These are phyloP conservation scores for Zingel zingel DNA, from an alignment of 2,113 vertebrate genomes.

Conservation along the genomic window DNA sequence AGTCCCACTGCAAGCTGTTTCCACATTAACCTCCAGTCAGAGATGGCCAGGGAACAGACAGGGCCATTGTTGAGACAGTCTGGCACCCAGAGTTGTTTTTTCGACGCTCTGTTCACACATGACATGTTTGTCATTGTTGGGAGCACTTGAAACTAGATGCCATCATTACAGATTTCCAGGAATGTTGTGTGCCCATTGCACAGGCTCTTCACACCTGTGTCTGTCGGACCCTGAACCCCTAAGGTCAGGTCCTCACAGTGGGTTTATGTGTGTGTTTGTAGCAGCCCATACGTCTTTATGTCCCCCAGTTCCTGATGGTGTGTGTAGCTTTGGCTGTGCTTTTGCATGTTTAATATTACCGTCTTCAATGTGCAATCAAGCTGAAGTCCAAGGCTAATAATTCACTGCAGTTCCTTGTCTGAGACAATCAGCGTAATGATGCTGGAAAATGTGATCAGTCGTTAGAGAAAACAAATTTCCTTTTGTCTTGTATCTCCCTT, in stretches of 20 bases:
- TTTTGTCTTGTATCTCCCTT: slow-evolving; percentile 6
- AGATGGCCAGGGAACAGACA: slow-evolving; percentile 50
- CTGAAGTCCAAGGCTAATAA: slow-evolving; percentile 2
- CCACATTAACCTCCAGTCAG: slow-evolving; percentile 37
- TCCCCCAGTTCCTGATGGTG: background rate
- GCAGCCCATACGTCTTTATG: background rate
- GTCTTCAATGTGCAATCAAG: background rate
- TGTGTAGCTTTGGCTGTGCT: background rate
- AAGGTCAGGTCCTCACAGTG: slow-evolving; percentile 10
- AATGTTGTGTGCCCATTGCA: slow-evolving; percentile 2
- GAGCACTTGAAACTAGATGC: slow-evolving; percentile 34
- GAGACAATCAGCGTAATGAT: slow-evolving; percentile 1
- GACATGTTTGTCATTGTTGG: slow-evolving; percentile 37
- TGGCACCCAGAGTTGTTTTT: slow-evolving; percentile 33
- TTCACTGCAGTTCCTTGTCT: slow-evolving; percentile 4
- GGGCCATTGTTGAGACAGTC: slow-evolving; percentile 59
- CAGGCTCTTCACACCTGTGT: background rate
- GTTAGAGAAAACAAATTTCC: slow-evolving; percentile 11
- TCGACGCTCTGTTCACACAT: background rate
- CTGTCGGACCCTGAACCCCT: slow-evolving; percentile 15
- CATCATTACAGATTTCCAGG: slow-evolving; percentile 30
- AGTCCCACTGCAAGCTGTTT: slow-evolving; percentile 38
- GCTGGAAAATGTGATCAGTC: slow-evolving; percentile 36
- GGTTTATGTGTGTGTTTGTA: slow-evolving; percentile 24
- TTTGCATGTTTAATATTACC: background rate